Base-by-base conservation (phyloP, 2,888 invertebrate genomes). In the Hemistola chrysoprasaria region DNA sequence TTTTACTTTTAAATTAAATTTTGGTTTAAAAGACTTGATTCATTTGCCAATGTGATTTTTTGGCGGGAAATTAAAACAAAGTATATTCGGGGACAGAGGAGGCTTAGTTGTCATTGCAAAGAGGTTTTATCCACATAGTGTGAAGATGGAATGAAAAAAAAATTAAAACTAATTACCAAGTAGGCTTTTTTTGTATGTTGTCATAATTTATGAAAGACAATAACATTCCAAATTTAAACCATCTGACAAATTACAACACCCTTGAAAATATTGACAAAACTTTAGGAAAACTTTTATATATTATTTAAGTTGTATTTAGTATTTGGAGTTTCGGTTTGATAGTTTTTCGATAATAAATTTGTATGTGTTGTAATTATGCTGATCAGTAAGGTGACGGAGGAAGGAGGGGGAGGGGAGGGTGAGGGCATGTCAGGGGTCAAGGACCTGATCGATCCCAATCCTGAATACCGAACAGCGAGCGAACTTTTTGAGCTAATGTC, bases 401-500 rank as follows among this genome's bases (percentile, higher is more conserved):
- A 66, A 23, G 62, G 59, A 11, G 64, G 51, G 28, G 56, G 59
- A 11, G 53, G 53, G 47, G 59, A 50, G 41, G 45, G 38, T 36
- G 11, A 41, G 34, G 44, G 47, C 38, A 36, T 32, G 37, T 38
- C 22, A 8, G 28, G 8, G 20, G 40, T 16, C 16, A 16, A 16
- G 2, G 16, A 16, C 16, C 16, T 16, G 3, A 16, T 39, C 4
- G 31, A 62, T 21, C 47, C 40, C 40, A 45, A 61, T 0, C 56
- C 65, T 5, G 72, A 74, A 11, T 77, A 73, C 39, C 68, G 71
- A 22, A 77, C 79, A 0, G 81, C 82, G 1, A 70, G 63, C 35
- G 74, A 83, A 28, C 62, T 84, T 5, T 82, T 74, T 36, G 76
- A 82, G 16, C 46, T 81, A 0, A 79, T 81, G 73, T 67, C 75